Evolutionary conservation across 2,888 invertebrate species (phyloP).

Genomic region (Meteorus colon): DNA sequence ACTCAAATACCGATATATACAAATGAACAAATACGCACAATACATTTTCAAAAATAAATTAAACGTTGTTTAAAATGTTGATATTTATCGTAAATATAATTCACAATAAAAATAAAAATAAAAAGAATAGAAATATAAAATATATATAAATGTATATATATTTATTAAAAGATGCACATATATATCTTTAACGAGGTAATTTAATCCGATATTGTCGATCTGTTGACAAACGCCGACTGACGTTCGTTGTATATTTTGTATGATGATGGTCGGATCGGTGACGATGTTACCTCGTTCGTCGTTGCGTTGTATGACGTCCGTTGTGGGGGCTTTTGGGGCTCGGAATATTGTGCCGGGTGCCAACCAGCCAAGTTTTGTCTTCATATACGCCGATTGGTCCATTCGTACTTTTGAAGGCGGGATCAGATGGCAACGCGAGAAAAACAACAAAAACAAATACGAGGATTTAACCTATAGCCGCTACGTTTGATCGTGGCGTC

Average conservation of each 20-base stretch:
- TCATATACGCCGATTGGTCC: slow-evolving; percentile 67
- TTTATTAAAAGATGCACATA: background rate
- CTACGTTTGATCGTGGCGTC: slow-evolving; percentile 70
- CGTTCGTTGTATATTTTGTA: slow-evolving; percentile 37
- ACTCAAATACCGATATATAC: too few relatives aligned
- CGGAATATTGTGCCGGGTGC: slow-evolving; percentile 43
- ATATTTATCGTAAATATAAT: too few relatives aligned
- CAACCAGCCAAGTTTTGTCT: slow-evolving; percentile 12
- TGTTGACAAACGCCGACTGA: slow-evolving; percentile 47
- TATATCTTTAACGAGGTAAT: background rate
- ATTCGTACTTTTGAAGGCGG: slow-evolving; percentile 71
- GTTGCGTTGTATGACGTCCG: slow-evolving; percentile 41
- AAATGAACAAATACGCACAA: too few relatives aligned
- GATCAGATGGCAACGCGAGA: slow-evolving; percentile 72
- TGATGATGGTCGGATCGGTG: slow-evolving; percentile 51
- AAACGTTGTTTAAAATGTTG: too few relatives aligned
- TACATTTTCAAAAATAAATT: too few relatives aligned
- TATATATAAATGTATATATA: background rate
- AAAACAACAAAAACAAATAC: slow-evolving; percentile 70
- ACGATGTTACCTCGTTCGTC: slow-evolving; percentile 50
- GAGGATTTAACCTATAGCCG: slow-evolving; percentile 73
- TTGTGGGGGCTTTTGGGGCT: slow-evolving; percentile 56
- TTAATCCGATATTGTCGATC: slow-evolving; percentile 43
- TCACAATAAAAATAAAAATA: background rate
- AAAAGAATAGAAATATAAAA: background rate